These are phyloP conservation scores for Lonchura striata DNA, from an alignment of 2,113 vertebrate species.

Conservation along the genomic window DNA sequence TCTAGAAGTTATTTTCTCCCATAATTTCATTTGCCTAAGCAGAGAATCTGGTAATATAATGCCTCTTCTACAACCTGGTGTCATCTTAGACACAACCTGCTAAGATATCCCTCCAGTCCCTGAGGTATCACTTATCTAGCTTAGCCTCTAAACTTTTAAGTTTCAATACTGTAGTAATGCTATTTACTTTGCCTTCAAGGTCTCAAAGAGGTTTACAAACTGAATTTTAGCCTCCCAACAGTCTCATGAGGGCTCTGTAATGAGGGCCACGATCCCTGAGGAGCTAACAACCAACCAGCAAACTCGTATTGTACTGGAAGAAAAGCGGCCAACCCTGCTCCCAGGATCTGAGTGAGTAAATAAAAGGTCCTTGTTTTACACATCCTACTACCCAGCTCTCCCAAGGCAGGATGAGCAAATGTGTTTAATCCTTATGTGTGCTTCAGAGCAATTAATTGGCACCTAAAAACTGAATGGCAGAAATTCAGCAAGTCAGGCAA, in stretches of 20 bases:
- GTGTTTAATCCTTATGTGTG: not conserved
- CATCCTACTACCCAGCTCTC: not conserved
- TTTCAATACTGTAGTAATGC: not conserved
- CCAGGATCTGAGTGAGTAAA: not conserved
- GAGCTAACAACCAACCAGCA: not conserved
- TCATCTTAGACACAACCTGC: not conserved
- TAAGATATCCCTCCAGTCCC: not conserved
- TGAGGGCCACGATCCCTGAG: not conserved
- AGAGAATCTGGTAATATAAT: not conserved
- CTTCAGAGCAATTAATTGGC: not conserved
- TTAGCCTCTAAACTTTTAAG: conserved; percentile 36
- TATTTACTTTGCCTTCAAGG: conserved; percentile 13
- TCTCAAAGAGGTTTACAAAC: conserved; percentile 25
- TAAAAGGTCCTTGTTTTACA: conserved; percentile 26
- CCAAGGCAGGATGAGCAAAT: not conserved
- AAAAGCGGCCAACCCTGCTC: not conserved
- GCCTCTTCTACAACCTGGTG: not conserved
- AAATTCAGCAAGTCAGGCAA: not conserved
- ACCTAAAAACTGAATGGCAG: not conserved
- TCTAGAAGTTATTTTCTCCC: not conserved
- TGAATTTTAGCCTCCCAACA: not conserved
- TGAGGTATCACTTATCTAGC: not conserved
- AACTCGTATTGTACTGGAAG: not conserved
- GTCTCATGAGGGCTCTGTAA: not conserved
- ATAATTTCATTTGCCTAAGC: not conserved